Evolutionary conservation across 1,140 invertebrate genomes (phyloP), one percentile per base, ranked within the genome.

Genomic region (Zaprionus inermis): DNA sequence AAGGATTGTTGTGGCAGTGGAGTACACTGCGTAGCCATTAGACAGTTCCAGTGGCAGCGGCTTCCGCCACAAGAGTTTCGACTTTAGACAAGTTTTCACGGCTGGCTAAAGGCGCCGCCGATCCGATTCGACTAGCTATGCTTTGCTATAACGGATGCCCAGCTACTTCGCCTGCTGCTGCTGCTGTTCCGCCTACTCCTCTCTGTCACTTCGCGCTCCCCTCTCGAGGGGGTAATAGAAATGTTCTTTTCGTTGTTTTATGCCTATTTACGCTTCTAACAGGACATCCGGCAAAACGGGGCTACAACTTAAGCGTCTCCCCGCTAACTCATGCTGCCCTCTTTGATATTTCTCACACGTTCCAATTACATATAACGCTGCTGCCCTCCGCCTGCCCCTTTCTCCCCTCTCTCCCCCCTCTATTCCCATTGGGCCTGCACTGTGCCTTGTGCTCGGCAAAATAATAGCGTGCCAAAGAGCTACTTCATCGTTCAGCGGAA

Each of bases 391-490:
- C 14, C 60, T 12, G 32, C 16, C 9, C 6, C 67, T 22, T 7
- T 4, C 14, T 18, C 22, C 38, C 2, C 7, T 32, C 41, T 14
- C 55, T 41, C 28, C 20, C 24, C 61, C 52, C 20, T 56, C 46
- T 18, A 28, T 54, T 44, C 18, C 38, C 44, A 5, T 4, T 22
- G 44, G 44, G 44, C 5, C 10, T 11, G n/a, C 38, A n/a, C 20
- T 9, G n/a, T 22, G 11, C 9, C 51, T 32, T 79, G 52, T 14
- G 49, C 57, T 79, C 44, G 32, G 66, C 79, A 91, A 80, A 91
- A 91, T 91, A 91, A 91, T 91, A 90, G 89, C 90, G 89, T 91
- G 89, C 90, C 84, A 91, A 91, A 81, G 82, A 81, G 89, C 89
- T 91, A 91, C 89, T 91, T 91, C 82, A 91, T 78, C 89, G 84